phyloP scores from a whole-genome alignment of 1,140 invertebrate genomes.

The Brachionus manjavacas region DNA sequence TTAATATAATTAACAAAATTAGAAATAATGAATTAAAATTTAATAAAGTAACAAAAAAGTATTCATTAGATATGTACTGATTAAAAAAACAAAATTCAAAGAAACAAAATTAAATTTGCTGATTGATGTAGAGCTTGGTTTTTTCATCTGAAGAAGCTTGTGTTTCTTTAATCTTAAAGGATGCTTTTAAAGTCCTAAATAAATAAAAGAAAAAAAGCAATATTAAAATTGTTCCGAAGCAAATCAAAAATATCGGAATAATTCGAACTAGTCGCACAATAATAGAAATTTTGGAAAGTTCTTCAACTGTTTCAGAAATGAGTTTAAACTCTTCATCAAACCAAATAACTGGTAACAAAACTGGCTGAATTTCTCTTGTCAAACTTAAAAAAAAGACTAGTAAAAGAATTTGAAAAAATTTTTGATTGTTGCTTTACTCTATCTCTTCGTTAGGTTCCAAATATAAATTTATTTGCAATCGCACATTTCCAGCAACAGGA shows the following conservation, averaged over 20 bases:
- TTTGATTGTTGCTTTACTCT: neutral
- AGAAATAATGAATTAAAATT: too few species aligned
- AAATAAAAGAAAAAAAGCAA: neutral
- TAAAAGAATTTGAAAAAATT: neutral
- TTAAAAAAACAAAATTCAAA: too few species aligned
- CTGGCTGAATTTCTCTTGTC: neutral
- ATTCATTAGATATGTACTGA: too few species aligned
- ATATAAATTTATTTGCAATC: slow-evolving; percentile 39
- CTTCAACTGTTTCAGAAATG: neutral
- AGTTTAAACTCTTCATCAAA: slow-evolving; percentile 3
- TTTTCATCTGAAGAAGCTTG: too few species aligned
- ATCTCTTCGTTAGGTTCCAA: neutral
- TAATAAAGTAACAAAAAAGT: too few species aligned
- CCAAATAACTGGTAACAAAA: slow-evolving; percentile 26
- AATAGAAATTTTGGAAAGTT: neutral
- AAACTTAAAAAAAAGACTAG: slow-evolving; percentile 11
- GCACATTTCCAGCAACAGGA: neutral
- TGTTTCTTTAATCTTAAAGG: too few species aligned
- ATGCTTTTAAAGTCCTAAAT: too few species aligned
- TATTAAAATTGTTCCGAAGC: neutral
- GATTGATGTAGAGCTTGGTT: too few species aligned
- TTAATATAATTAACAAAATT: too few species aligned
- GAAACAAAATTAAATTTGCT: too few species aligned
- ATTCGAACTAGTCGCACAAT: neutral
- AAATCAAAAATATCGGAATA: neutral